Conservation (phyloP, 2,113 vertebrate species). For the Aplodontia rufa region DNA sequence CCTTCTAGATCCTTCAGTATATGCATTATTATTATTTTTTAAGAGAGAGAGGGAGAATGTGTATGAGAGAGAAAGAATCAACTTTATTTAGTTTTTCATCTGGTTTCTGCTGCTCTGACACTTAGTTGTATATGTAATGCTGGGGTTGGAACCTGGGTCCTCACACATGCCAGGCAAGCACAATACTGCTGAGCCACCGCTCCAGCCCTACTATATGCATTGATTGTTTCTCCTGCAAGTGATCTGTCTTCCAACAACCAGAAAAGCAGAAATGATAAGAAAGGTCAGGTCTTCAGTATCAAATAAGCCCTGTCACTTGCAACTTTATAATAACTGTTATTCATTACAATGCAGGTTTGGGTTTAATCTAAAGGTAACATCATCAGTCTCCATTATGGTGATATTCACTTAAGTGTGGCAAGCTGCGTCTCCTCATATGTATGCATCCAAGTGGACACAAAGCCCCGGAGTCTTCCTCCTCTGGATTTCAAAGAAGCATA, state of each 20-base stretch:
- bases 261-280: neutral
- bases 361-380: slow-evolving; percentile 61
- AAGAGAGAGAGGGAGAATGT: too few species aligned
- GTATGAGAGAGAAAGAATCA: too few species aligned
- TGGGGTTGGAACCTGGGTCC: too few species aligned
- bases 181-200: too few species aligned
- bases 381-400: slow-evolving; percentile 53
- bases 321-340: slow-evolving; percentile 67
- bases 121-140: too few species aligned
- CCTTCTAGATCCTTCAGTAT: neutral
- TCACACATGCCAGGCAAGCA: too few species aligned
- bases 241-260: slow-evolving; percentile 65
- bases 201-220: too few species aligned
- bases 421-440: slow-evolving; percentile 33
- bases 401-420: slow-evolving; percentile 52
- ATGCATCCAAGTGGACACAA: slow-evolving; percentile 56
- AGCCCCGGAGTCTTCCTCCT: slow-evolving; percentile 59
- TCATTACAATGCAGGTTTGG: slow-evolving; percentile 65
- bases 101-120: too few species aligned
- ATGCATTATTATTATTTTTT: rapidly evolving
- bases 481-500: slow-evolving; percentile 68
- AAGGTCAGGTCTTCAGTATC: slow-evolving; percentile 52
- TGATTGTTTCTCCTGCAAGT: slow-evolving; percentile 6
- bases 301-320: slow-evolving; percentile 64
- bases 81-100: too few species aligned